Evolutionary conservation across 2,113 vertebrate species (phyloP).

Genomic region (Phyllopteryx taeniolatus): DNA sequence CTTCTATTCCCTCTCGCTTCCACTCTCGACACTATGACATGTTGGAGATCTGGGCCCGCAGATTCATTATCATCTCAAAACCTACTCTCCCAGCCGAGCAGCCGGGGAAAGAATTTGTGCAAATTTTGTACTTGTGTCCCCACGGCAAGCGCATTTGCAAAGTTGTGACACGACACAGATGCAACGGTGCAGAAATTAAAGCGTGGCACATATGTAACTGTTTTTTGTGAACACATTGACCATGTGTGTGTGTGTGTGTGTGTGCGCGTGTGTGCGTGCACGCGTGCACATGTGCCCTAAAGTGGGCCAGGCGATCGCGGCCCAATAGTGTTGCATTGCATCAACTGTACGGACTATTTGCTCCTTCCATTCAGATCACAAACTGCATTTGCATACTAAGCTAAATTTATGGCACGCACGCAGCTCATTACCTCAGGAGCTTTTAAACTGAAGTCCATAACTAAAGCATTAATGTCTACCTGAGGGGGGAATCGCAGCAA

Average conservation of each 20-base stretch:
- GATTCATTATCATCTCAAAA: constrained; percentile 73
- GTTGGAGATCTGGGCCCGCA: constrained; percentile 52
- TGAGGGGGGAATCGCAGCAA: constrained; percentile 52
- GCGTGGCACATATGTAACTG: constrained; percentile 34
- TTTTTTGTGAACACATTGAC: constrained; percentile 28
- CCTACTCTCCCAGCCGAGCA: constrained; percentile 54
- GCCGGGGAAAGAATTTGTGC: constrained; percentile 53
- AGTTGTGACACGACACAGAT: constrained; percentile 50
- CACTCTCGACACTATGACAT: constrained; percentile 44
- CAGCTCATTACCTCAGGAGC: constrained; percentile 43
- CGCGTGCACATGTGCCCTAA: constrained; percentile 12
- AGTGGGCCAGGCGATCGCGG: constrained; percentile 42
- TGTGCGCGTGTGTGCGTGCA: constrained; percentile 11
- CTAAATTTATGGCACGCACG: constrained; percentile 46
- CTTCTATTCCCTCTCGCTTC: constrained; percentile 50
- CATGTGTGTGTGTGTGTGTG: constrained; percentile 10
- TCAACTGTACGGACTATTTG: constrained; percentile 50
- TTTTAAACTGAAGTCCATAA: constrained; percentile 65
- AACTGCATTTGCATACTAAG: constrained; percentile 31
- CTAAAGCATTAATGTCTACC: constrained; percentile 65
- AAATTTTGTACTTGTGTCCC: constrained; percentile 58
- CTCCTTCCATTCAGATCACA: constrained; percentile 35
- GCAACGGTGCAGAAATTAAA: constrained; percentile 52
- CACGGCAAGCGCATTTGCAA: constrained; percentile 58
- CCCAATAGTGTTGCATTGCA: constrained; percentile 41